These are phyloP conservation scores for Pseudochirops cupreus DNA, from an alignment of 2,797 vertebrate species.

Conservation along the genomic window DNA sequence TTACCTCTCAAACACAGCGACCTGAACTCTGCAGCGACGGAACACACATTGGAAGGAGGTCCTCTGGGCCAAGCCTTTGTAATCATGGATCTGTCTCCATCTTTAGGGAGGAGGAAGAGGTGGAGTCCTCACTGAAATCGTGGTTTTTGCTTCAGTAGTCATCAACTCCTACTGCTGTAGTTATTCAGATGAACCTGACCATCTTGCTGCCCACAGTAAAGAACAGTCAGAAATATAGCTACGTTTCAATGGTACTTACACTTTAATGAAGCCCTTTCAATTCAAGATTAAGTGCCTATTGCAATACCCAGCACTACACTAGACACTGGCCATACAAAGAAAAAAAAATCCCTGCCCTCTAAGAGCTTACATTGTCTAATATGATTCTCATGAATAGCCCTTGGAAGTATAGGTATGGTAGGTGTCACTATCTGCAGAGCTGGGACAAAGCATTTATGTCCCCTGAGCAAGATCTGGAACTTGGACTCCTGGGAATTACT, in stretches of 20 bases:
- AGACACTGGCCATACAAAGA: background rate
- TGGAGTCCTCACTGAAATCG: background rate
- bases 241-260: background rate
- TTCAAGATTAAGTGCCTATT: background rate
- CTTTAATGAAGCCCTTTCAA: background rate
- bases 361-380: background rate
- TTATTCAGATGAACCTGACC: background rate
- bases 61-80: background rate
- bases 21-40: background rate
- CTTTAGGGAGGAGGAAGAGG: background rate
- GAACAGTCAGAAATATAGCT: background rate
- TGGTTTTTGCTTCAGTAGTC: background rate
- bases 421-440: background rate
- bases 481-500: background rate
- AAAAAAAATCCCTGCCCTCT: background rate
- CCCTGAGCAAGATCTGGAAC: background rate
- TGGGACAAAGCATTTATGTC: background rate
- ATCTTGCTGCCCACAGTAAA: background rate
- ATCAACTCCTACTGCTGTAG: background rate
- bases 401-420: background rate
- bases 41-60: background rate
- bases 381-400: background rate
- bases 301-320: rapidly evolving
- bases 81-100: background rate
- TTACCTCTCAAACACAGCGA: background rate